Base-by-base conservation (phyloP, 35 echinoderm and acorn worm genomes). In the Apostichopus japonicus region DNA sequence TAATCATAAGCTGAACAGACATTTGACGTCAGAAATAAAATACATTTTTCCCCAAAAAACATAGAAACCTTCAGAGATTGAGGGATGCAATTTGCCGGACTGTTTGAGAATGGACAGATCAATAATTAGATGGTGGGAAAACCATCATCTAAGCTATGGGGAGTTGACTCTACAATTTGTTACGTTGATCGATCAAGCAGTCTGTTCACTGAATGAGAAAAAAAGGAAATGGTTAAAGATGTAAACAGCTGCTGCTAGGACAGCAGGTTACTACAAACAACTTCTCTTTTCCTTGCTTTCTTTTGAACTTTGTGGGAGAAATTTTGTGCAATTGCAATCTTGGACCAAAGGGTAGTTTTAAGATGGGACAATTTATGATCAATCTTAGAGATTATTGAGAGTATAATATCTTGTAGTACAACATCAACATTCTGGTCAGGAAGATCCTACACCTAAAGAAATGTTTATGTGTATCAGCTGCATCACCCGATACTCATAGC, bases 141-240 rank as follows among this genome's bases (percentile, higher is more conserved):
- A 53, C 33, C 78, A 80, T 54, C 78, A 44, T 80, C 21, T 19
- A 19, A 75, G 71, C 81, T 22, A 3, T 9, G 57, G 51, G 81
- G 22, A 84, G 53, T 84, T 84, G 81, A 84, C 15, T 84, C 81
- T 84, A 58, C 19, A 58, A 57, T 84, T 84, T 84, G 81, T 84
- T 57, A 24, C 10, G 81, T 19, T 84, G 71, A 84, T 57, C 55
- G 81, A 84, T 84, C 81, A 84, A 6, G 54, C 21, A 22, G 16
- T 57, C 54, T 84, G 81, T 84, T 57, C 56, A 84, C 55, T 23
- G 81, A 58, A 75, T 22, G 14, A 57, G 53, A 84, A 84, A 84
- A 80, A 80, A 17, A 84, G 53, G 54, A 57, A 84, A 84, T 17
- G 10, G 53, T 57, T 55, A 57, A 57, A 84, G 23, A 84, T 84